phyloP scores from a whole-genome alignment of 2,113 vertebrate species.

The Heloderma charlesbogerti region DNA sequence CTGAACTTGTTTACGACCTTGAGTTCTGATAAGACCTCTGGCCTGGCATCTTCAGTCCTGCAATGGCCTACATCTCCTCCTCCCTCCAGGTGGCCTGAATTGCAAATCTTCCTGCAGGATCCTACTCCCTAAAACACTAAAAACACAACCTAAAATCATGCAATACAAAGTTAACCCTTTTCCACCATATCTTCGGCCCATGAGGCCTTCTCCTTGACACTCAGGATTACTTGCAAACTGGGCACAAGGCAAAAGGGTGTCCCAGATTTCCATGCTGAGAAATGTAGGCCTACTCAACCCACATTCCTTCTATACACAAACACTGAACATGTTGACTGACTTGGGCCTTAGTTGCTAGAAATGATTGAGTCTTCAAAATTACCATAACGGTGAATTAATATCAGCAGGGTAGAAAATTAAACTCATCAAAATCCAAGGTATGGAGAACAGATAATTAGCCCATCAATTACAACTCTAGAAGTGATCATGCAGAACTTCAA shows the following conservation, averaged over 20 bases:
- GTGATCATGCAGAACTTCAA: neutral
- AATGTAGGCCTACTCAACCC: neutral
- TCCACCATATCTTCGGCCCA: too few relatives aligned
- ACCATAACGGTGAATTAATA: neutral
- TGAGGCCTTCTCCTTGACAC: too few relatives aligned
- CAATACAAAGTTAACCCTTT: too few relatives aligned
- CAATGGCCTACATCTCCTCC: too few relatives aligned
- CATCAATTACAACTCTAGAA: neutral
- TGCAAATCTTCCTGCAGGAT: too few relatives aligned
- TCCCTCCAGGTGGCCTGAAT: too few relatives aligned
- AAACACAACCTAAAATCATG: too few relatives aligned
- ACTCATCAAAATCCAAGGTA: neutral
- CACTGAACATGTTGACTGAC: neutral
- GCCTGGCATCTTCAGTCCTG: too few relatives aligned
- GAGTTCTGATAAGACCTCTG: too few relatives aligned
- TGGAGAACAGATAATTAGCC: neutral
- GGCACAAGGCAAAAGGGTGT: neutral
- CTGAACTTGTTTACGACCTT: too few relatives aligned
- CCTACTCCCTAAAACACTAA: too few relatives aligned
- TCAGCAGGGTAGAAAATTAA: neutral
- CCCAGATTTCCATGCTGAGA: neutral
- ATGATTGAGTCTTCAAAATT: neutral
- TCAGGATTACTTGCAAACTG: neutral
- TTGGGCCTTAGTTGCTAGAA: neutral
- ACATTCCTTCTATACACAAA: neutral